These are phyloP conservation scores for Chloebia gouldiae DNA, from an alignment of 2,113 vertebrate species.

Conservation along the genomic window DNA sequence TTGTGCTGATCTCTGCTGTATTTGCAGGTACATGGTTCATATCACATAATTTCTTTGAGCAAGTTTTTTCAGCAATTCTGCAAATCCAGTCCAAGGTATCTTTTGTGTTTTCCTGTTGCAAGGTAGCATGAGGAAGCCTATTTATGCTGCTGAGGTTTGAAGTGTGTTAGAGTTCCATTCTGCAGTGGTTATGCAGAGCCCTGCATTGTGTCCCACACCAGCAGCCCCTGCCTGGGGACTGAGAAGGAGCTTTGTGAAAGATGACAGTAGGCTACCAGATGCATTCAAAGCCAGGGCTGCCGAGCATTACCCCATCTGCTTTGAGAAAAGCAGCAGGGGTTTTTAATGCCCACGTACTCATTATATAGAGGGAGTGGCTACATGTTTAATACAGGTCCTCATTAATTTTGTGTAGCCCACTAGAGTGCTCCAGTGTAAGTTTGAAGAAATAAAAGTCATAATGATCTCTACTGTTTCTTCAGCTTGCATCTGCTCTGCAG, in stretches of 20 bases:
- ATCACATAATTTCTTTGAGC: not conserved
- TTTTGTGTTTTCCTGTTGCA: not conserved
- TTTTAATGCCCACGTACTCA: not conserved
- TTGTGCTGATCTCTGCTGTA: not conserved
- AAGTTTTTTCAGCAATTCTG: not conserved
- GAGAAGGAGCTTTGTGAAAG: constrained; percentile 15
- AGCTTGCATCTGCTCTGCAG: not conserved
- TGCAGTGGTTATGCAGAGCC: fast-evolving
- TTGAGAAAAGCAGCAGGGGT: not conserved
- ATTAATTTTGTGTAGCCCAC: not conserved
- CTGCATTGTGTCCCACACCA: not conserved
- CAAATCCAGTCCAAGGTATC: not conserved
- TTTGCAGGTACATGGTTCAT: not conserved
- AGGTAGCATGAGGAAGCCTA: not conserved
- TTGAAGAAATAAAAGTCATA: not conserved
- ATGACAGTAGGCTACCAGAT: constrained; percentile 17
- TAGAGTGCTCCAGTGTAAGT: not conserved
- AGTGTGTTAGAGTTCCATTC: not conserved
- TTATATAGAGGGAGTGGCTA: not conserved
- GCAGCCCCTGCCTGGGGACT: not conserved
- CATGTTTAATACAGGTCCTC: not conserved
- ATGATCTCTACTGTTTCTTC: not conserved
- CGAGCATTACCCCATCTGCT: not conserved
- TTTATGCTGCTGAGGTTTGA: not conserved
- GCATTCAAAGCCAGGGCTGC: not conserved